Conservation (phyloP, 2,113 vertebrate species). For the Trematocara variabile region DNA sequence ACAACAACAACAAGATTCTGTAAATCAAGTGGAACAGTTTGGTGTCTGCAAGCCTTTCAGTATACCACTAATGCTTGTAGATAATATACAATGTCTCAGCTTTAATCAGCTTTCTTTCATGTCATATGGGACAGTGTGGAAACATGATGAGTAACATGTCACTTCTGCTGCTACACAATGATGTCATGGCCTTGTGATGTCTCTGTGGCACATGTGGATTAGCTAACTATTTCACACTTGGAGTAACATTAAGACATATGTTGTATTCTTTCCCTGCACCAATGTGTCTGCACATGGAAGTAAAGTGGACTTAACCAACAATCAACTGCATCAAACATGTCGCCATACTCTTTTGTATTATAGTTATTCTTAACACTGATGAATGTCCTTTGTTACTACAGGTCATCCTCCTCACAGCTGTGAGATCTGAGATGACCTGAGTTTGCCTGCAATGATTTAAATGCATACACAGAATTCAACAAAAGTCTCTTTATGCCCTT, state of each 20-base stretch:
- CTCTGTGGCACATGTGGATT: slow-evolving; percentile 2
- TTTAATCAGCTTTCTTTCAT: slow-evolving; percentile 48
- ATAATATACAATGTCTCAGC: slow-evolving; percentile 47
- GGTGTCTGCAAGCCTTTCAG: slow-evolving; percentile 18
- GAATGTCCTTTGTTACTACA: slow-evolving; percentile 48
- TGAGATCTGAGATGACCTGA: background rate
- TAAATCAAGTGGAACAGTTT: slow-evolving; percentile 10
- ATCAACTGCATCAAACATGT: slow-evolving; percentile 8
- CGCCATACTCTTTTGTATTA: slow-evolving; percentile 50
- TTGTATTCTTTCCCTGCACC: background rate
- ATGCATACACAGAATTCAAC: background rate
- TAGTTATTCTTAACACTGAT: slow-evolving; percentile 49
- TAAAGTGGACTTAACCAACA: background rate
- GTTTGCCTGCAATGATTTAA: background rate
- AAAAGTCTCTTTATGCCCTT: background rate
- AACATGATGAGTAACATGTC: slow-evolving; percentile 6
- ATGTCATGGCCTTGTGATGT: slow-evolving; percentile 14
- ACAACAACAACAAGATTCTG: slow-evolving; percentile 1
- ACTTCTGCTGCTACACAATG: slow-evolving; percentile 48
- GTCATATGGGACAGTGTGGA: background rate
- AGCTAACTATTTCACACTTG: background rate
- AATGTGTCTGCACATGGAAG: slow-evolving; percentile 18
- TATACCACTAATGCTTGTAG: slow-evolving; percentile 49
- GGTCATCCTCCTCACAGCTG: slow-evolving; percentile 4
- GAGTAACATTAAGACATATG: background rate